Conservation (phyloP, 2,113 vertebrate species). For the Callionymus lyra region DNA sequence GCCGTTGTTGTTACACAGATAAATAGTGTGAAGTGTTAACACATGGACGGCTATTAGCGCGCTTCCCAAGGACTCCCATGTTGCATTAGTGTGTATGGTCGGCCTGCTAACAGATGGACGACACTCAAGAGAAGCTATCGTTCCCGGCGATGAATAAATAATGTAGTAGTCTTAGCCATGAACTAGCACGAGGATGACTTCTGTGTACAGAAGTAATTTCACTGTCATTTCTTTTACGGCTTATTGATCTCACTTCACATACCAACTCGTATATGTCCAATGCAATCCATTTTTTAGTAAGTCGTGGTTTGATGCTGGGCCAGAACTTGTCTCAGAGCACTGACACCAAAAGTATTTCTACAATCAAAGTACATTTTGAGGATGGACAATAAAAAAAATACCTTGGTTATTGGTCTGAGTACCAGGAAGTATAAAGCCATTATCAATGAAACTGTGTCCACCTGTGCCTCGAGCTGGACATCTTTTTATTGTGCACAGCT, state of each 20-base stretch:
- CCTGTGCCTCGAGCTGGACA: no score
- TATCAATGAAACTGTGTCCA: no score
- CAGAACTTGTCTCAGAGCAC: no score
- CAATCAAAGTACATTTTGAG: no score
- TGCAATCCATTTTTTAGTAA: no score
- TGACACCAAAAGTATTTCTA: no score
- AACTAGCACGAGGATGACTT: conserved; percentile 21
- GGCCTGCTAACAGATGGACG: conserved; percentile 52
- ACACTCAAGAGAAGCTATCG: conserved; percentile 42
- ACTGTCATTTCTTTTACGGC: conserved; percentile 12
- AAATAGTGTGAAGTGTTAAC: conserved; percentile 46
- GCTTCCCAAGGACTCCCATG: conserved; percentile 42
- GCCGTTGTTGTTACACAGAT: conserved; percentile 44
- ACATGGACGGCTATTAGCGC: conserved; percentile 37
- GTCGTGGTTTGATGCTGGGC: no score
- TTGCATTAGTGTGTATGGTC: conserved; percentile 46
- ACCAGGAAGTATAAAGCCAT: no score
- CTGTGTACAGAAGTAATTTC: conserved; percentile 3
- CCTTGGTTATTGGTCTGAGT: no score
- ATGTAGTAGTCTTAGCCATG: conserved; percentile 35
- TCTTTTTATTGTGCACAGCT: no score
- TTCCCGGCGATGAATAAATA: conserved; percentile 50
- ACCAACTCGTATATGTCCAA: no score
- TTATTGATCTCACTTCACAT: conserved; percentile 21
- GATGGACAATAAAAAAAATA: no score